Conservation (phyloP, 2,888 invertebrate genomes). For the Troides helena region DNA sequence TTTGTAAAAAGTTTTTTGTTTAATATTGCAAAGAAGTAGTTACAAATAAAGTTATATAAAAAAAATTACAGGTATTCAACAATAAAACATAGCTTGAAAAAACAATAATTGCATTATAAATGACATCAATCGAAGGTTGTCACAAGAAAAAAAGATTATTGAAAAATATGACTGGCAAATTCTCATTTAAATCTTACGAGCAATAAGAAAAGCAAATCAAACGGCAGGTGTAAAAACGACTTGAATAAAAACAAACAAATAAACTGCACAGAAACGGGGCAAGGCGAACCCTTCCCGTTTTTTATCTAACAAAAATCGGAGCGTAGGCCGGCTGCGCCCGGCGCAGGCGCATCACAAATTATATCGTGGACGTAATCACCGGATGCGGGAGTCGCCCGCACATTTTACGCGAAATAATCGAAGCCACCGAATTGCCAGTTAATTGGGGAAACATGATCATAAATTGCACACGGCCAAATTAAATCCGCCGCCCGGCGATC, state of each 20-base stretch:
- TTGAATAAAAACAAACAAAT: slow-evolving; percentile 66
- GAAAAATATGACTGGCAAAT: slow-evolving; percentile 45
- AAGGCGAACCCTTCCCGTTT: slow-evolving; percentile 56
- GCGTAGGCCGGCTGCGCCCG: slow-evolving; percentile 54
- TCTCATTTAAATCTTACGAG: slow-evolving; percentile 54
- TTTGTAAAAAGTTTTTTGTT: too few relatives aligned
- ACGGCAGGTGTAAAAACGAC: slow-evolving; percentile 70
- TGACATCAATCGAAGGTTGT: slow-evolving; percentile 37
- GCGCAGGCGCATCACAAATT: slow-evolving; percentile 76
- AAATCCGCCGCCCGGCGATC: slow-evolving; percentile 60
- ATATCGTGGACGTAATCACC: slow-evolving; percentile 74
- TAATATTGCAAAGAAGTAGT: too few relatives aligned
- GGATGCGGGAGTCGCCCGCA: slow-evolving; percentile 79
- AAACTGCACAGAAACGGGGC: slow-evolving; percentile 37
- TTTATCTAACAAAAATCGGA: slow-evolving; percentile 77
- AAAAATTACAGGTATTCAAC: background rate
- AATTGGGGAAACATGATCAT: slow-evolving; percentile 75
- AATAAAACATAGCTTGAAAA: background rate
- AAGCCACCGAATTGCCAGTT: slow-evolving; percentile 79
- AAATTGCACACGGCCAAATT: slow-evolving; percentile 72
- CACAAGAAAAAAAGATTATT: slow-evolving; percentile 44
- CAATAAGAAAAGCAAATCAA: slow-evolving; percentile 58
- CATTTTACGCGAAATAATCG: slow-evolving; percentile 78
- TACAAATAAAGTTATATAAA: too few relatives aligned
- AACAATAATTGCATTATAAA: background rate